These are phyloP conservation scores for Ctenopoma multispine DNA, from an alignment of 2,797 vertebrate species.

Conservation along the genomic window DNA sequence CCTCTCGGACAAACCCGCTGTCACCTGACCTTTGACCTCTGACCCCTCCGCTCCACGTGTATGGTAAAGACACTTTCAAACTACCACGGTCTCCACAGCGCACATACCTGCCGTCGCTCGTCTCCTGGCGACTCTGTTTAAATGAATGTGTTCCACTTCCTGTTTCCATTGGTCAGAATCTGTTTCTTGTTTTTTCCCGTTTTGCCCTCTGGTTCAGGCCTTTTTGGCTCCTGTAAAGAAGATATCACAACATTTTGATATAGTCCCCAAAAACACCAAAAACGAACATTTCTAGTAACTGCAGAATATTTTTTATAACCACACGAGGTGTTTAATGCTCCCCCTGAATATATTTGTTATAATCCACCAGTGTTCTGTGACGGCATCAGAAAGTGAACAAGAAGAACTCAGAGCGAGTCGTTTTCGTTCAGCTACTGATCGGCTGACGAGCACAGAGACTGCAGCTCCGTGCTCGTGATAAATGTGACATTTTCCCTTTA, in stretches of 20 bases:
- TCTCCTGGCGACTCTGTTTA: slow-evolving; percentile 17
- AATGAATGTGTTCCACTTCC: slow-evolving; percentile 26
- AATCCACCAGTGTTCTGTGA: neutral
- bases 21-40: slow-evolving; percentile 21
- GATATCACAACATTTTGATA: neutral
- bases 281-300: neutral
- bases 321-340: too few species aligned
- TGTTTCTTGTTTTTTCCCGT: neutral
- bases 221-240: neutral
- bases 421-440: too few species aligned
- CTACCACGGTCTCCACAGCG: slow-evolving; percentile 19
- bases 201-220: neutral
- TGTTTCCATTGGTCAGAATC: neutral
- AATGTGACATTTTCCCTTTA: neutral
- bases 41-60: slow-evolving; percentile 30
- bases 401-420: neutral
- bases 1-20: neutral
- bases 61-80: slow-evolving; percentile 68
- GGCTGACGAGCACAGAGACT: too few species aligned
- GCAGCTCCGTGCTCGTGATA: too few species aligned
- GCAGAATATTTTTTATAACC: neutral
- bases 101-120: slow-evolving; percentile 21
- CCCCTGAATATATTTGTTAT: neutral
- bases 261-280: neutral
- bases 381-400: slow-evolving; percentile 2